Percentiles rank a stretch among this genome's conserved stretches.
Conservation (phyloP, 2,888 invertebrate genomes). For the Tachina lurida region DNA sequence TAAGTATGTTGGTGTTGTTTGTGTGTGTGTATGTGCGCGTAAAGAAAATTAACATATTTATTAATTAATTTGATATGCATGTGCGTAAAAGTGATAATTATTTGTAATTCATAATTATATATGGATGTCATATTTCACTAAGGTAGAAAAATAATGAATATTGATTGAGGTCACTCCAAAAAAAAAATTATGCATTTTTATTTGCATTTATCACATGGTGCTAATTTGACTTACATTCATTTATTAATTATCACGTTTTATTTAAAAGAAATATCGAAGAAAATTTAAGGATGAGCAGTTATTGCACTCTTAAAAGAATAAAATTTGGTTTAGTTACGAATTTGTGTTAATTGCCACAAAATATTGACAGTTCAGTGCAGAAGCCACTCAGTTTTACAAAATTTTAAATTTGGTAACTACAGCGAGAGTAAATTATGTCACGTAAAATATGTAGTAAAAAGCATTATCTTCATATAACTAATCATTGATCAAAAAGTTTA, state of each 20-base stretch:
- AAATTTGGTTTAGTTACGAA: too few relatives aligned
- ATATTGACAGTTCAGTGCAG: too few relatives aligned
- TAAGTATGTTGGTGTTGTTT: not conserved
- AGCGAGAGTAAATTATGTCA: too few relatives aligned
- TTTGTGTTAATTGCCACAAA: too few relatives aligned
- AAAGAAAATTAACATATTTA: conserved; percentile 52
- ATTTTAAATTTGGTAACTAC: too few relatives aligned
- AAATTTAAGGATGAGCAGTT: not conserved
- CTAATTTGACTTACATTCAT: conserved; percentile 10
- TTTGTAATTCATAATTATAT: conserved; percentile 54
- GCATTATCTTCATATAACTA: too few relatives aligned
- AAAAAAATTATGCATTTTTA: not conserved
- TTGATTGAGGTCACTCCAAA: conserved; percentile 37
- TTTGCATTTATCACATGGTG: not conserved
- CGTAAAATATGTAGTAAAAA: too few relatives aligned
- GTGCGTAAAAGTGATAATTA: conserved; percentile 52
- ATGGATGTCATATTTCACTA: conserved; percentile 30
- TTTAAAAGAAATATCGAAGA: not conserved
- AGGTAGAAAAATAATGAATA: conserved; percentile 53
- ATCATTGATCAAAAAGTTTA: too few relatives aligned
- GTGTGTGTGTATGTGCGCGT: too few relatives aligned
- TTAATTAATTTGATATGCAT: conserved; percentile 54
- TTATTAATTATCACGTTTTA: conserved; percentile 2
- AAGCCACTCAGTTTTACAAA: too few relatives aligned
- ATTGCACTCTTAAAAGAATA: not conserved